These are phyloP conservation scores for Antigone vipio DNA, from an alignment of 2,113 vertebrate genomes.

Conservation along the genomic window DNA sequence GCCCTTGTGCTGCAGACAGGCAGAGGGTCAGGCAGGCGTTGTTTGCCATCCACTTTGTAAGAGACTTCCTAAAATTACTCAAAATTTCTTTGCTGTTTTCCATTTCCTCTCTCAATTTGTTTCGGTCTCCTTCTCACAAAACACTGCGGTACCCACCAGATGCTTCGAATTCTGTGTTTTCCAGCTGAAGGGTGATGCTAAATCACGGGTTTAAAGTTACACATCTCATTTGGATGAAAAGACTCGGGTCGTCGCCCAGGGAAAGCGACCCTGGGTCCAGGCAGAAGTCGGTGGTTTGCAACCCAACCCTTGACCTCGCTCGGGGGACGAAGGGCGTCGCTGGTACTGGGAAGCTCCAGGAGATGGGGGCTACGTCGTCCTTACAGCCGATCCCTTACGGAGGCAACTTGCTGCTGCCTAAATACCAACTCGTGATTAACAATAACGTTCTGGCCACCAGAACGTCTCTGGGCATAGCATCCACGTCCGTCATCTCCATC, in stretches of 20 bases:
- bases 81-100: background rate
- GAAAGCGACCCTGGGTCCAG: background rate
- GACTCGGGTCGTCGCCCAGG: rapidly evolving
- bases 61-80: background rate
- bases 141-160: background rate
- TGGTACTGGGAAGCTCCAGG: background rate
- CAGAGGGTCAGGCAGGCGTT: background rate
- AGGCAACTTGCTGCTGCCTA: background rate
- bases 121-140: background rate
- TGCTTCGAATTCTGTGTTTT: background rate
- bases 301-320: background rate
- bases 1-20: background rate
- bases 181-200: background rate
- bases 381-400: background rate
- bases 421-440: background rate
- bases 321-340: background rate
- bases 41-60: background rate
- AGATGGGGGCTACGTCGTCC: background rate
- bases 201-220: background rate
- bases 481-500: background rate
- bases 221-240: background rate
- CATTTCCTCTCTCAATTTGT: background rate
- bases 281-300: background rate
- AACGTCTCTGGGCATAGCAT: background rate
- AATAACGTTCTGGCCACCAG: background rate